Conservation (phyloP, 2,113 vertebrate species). For the Caracal caracal region DNA sequence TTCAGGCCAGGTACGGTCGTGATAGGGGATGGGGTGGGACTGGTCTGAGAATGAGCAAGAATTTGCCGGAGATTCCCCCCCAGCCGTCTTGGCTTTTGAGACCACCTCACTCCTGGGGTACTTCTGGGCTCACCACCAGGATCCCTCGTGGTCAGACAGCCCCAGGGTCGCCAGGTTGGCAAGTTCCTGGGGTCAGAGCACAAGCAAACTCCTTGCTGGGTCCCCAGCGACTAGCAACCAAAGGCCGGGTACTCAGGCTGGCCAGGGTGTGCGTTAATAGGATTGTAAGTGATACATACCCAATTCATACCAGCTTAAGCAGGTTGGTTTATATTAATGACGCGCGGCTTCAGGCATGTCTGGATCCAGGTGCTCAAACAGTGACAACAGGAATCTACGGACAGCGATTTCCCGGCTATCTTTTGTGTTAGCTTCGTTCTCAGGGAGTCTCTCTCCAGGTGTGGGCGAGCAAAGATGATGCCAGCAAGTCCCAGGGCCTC, state of each 20-base stretch:
- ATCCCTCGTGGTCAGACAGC: not conserved
- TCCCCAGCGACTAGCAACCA: not conserved
- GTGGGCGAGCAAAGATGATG: not conserved
- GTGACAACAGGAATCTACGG: not conserved
- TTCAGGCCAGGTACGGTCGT: constrained; percentile 89
- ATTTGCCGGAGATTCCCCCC: no score
- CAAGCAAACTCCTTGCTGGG: not conserved
- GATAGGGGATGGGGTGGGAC: rapidly evolving
- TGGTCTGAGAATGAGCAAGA: not conserved
- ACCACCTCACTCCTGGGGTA: not conserved
- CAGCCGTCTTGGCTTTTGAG: not conserved
- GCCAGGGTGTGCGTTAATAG: not conserved
- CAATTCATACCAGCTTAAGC: not conserved
- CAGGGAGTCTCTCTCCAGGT: not conserved
- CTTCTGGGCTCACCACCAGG: not conserved
- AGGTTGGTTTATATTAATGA: not conserved
- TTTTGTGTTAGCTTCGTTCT: not conserved
- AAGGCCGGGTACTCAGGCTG: not conserved
- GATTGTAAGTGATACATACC: not conserved
- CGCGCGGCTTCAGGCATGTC: not conserved
- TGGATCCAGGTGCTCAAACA: not conserved
- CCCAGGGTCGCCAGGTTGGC: not conserved
- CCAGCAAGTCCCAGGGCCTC: not conserved
- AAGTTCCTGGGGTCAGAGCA: not conserved
- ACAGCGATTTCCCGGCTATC: not conserved